phyloP scores from a whole-genome alignment of 2,797 vertebrate species.

The Epinephelus coioides region DNA sequence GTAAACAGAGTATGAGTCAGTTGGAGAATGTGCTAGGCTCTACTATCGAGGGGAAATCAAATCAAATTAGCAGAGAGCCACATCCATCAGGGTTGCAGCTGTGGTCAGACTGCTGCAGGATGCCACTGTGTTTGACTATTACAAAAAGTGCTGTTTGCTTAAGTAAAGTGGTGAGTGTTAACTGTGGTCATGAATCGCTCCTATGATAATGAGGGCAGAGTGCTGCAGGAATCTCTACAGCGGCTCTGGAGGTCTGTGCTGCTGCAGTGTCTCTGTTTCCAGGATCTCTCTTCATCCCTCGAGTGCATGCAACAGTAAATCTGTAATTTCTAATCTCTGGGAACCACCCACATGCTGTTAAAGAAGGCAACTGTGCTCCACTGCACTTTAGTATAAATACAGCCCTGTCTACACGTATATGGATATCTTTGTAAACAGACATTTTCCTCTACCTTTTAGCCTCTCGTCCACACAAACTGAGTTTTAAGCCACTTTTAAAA shows the following conservation, averaged over 20 bases:
- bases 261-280: conserved; percentile 7
- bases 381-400: neutral
- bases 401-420: no score
- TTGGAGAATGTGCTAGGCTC: conserved; percentile 45
- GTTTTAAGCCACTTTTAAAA: no score
- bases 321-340: neutral
- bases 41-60: conserved; percentile 52
- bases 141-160: conserved; percentile 25
- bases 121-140: conserved; percentile 16
- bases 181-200: neutral
- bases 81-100: conserved; percentile 45
- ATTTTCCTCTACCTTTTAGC: no score
- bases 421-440: no score
- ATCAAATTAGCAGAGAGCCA: conserved; percentile 64
- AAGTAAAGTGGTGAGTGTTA: neutral
- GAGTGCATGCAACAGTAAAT: neutral
- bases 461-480: no score
- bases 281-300: conserved; percentile 5
- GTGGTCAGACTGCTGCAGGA: conserved; percentile 45
- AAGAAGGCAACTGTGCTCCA: neutral
- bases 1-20: conserved; percentile 37
- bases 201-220: conserved; percentile 35
- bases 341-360: neutral
- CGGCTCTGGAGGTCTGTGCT: conserved; percentile 5
- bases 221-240: conserved; percentile 7